Evolutionary conservation across 1,140 invertebrate genomes (phyloP).

Genomic region (Bombus breviceps): DNA sequence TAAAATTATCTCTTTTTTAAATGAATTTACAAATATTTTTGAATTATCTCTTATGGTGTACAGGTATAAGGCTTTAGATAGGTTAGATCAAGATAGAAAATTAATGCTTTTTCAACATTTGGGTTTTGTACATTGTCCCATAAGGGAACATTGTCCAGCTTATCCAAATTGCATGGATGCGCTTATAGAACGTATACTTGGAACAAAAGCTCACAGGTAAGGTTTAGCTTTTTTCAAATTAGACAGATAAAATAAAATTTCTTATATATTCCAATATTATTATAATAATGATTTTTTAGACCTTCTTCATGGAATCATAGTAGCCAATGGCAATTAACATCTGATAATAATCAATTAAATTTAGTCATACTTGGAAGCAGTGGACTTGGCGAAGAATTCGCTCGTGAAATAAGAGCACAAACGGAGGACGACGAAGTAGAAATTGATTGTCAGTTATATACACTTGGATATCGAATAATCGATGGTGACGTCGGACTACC

Average conservation of each 20-base stretch:
- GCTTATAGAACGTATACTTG: constrained; percentile 90
- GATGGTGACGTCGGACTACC: constrained; percentile 92
- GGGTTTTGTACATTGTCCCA: constrained; percentile 97
- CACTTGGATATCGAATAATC: constrained; percentile 92
- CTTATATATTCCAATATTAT: constrained; percentile 40
- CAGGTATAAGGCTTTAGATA: constrained; percentile 95
- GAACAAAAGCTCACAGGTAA: constrained; percentile 87
- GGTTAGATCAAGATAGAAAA: constrained; percentile 96
- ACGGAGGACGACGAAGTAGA: constrained; percentile 93
- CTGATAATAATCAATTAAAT: constrained; percentile 89
- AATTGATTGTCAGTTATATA: constrained; percentile 92
- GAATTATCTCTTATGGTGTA: constrained; percentile 23
- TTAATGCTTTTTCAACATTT: constrained; percentile 97
- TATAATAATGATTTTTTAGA: constrained; percentile 76
- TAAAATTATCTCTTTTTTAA: not conserved
- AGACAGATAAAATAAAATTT: not conserved
- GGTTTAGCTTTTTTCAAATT: not conserved
- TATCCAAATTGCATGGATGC: constrained; percentile 95
- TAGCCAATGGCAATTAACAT: constrained; percentile 86
- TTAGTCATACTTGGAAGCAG: constrained; percentile 90
- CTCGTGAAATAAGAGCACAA: constrained; percentile 89
- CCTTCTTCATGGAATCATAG: constrained; percentile 87
- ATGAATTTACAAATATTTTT: constrained; percentile 10
- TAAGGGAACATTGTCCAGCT: constrained; percentile 96
- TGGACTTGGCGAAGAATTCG: constrained; percentile 90